Evolutionary conservation across 1,140 invertebrate species (phyloP).

Genomic region (Physella acuta): DNA sequence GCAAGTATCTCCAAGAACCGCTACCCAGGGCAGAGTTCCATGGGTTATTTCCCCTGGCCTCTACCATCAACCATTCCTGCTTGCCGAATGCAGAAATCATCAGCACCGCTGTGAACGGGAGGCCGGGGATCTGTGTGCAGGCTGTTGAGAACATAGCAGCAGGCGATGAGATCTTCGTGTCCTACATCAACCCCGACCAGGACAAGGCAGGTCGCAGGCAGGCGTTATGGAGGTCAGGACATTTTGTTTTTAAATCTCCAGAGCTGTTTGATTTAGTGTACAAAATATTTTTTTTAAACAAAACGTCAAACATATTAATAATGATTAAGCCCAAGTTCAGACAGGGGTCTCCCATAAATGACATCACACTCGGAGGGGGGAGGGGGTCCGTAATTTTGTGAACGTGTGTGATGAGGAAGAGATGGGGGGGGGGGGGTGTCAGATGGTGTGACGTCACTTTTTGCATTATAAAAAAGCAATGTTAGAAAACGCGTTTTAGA

Average conservation of each 20-base stretch:
- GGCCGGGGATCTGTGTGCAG: slow-evolving; percentile 35
- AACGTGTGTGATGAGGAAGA: neutral
- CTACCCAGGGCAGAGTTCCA: slow-evolving; percentile 41
- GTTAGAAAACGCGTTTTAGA: no score
- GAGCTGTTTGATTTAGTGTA: neutral
- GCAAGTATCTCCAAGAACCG: slow-evolving; percentile 19
- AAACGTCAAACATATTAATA: no score
- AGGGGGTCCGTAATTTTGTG: no score
- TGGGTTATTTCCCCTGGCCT: slow-evolving; percentile 44
- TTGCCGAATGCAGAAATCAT: slow-evolving; percentile 41
- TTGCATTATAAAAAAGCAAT: no score
- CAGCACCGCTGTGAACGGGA: slow-evolving; percentile 26
- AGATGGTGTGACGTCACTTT: no score
- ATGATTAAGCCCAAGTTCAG: no score
- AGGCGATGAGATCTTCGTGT: slow-evolving; percentile 30
- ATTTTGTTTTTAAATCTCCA: neutral
- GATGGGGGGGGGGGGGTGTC: slow-evolving; percentile 25
- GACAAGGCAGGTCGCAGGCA: slow-evolving; percentile 17
- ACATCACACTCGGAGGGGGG: no score
- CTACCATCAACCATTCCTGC: slow-evolving; percentile 47
- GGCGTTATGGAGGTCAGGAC: slow-evolving; percentile 9
- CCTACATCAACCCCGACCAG: slow-evolving; percentile 28
- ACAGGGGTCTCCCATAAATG: no score
- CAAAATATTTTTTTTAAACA: neutral
- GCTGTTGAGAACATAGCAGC: slow-evolving; percentile 31